Evolutionary conservation across 2,888 invertebrate species (phyloP).

Genomic region (Nasonovia ribisnigri): DNA sequence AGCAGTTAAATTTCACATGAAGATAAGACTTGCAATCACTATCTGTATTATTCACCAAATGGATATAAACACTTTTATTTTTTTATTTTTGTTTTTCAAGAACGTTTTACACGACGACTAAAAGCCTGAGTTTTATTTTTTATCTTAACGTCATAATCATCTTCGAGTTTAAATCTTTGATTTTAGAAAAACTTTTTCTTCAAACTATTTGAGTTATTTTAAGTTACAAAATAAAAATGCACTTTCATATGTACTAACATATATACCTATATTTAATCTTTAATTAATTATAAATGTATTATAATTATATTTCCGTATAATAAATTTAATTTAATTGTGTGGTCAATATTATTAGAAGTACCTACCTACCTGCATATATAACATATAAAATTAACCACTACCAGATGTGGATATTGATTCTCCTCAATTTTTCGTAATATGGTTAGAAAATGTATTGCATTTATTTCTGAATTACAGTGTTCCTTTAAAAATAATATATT

Average conservation of each 20-base stretch:
- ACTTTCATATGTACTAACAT: not conserved
- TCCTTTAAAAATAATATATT: too few species aligned
- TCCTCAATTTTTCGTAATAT: too few species aligned
- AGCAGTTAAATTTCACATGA: slow-evolving; percentile 8
- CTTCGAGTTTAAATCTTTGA: slow-evolving; percentile 6
- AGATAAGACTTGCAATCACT: not conserved
- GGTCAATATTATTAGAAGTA: not conserved
- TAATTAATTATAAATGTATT: too few species aligned
- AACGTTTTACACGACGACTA: not conserved
- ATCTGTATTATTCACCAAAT: not conserved
- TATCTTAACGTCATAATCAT: not conserved
- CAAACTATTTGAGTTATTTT: not conserved
- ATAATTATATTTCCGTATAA: too few species aligned
- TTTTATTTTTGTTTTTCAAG: not conserved
- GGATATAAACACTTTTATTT: not conserved
- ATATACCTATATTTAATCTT: too few species aligned
- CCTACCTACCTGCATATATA: not conserved
- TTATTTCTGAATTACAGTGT: too few species aligned
- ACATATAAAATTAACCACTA: too few species aligned
- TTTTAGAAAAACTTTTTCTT: slow-evolving; percentile 8
- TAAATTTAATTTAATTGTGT: not conserved
- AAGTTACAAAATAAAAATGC: not conserved
- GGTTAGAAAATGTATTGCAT: too few species aligned
- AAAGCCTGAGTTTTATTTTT: slow-evolving; percentile 4
- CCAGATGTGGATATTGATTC: too few species aligned